phyloP scores from a whole-genome alignment of 2,888 invertebrate species.

The Axea sp. region DNA sequence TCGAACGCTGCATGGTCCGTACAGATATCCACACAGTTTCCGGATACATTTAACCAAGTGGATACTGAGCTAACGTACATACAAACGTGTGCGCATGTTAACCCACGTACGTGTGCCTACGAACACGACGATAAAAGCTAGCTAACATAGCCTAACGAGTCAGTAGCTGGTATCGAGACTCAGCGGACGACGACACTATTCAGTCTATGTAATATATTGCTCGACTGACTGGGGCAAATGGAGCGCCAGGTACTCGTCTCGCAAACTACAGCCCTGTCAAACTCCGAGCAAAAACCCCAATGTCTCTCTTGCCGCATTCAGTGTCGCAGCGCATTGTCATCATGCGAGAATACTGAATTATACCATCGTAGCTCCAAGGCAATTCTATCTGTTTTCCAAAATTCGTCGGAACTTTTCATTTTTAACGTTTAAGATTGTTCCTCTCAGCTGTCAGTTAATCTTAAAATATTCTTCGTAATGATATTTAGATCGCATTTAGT shows the following conservation, averaged over 20 bases:
- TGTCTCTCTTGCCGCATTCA: not conserved
- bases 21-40: slow-evolving; percentile 65
- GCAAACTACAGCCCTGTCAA: slow-evolving; percentile 26
- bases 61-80: slow-evolving; percentile 42
- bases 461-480: not conserved
- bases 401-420: slow-evolving; percentile 26
- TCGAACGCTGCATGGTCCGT: slow-evolving; percentile 58
- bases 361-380: slow-evolving; percentile 40
- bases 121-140: slow-evolving; percentile 50
- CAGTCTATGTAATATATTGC: slow-evolving; percentile 60
- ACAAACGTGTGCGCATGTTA: slow-evolving; percentile 20
- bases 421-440: slow-evolving; percentile 19
- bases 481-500: not conserved
- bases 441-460: not conserved
- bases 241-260: slow-evolving; percentile 8
- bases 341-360: slow-evolving; percentile 62
- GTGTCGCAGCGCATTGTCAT: slow-evolving; percentile 62
- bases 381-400: slow-evolving; percentile 32
- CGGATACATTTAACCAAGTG: slow-evolving; percentile 66
- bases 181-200: slow-evolving; percentile 50
- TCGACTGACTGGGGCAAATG: slow-evolving; percentile 4
- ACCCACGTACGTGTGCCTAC: slow-evolving; percentile 15
- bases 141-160: slow-evolving; percentile 58
- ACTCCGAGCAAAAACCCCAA: slow-evolving; percentile 40
- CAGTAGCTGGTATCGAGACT: slow-evolving; percentile 48